Base-by-base conservation (phyloP, 37 sponge, comb jelly and placozoan genomes). In the Theonella swinhoei region DNA sequence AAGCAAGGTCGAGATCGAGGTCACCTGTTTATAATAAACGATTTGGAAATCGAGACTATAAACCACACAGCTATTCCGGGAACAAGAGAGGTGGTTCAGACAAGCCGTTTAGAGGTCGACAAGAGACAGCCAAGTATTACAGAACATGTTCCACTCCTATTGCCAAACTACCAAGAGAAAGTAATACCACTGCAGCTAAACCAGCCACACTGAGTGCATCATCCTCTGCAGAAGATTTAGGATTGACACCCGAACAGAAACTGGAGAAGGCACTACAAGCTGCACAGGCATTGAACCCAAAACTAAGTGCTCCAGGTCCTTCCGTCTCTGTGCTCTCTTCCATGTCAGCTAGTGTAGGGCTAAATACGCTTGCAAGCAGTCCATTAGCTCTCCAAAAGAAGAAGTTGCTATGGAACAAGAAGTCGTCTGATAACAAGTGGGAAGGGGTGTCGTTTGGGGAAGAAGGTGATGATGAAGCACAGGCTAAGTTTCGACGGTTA, bases 401-500 rank as follows among this genome's bases (percentile, higher is more conserved):
- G 54, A 47, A 47, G 14, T 14, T 47, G 54, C 11, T 47, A 14
- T 47, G 54, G 54, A 47, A 47, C 54, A 47, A 47, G 54, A 47
- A 47, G 54, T 47, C 54, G 7, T 17, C 11, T 47, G 11, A 7
- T 47, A 87, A 63, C 42, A 64, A 87, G 30, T 87, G 87, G 87
- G 87, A 87, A 26, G 25, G 34, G 7, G 87, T 62, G 7, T 59
- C 74, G 22, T 79, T 87, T 73, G 60, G 35, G 39, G 80, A 73
- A 24, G 87, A 87, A 60, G 80, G 40, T 22, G 64, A 58, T 17
- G 78, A 62, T 9, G 34, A 63, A 24, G 41, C 85, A 22, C 85
- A 89, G 31, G 77, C 86, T 17, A 91, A 91, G 64, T 91, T 91
- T 37, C 59, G 91, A 19, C 79, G 91, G 20, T 70, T 91, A 22